A percentile compares a stretch with the other conserved stretches of the same genome.
Conservation (phyloP, 1,140 invertebrate species). For the Drosophila kepulauana region DNA sequence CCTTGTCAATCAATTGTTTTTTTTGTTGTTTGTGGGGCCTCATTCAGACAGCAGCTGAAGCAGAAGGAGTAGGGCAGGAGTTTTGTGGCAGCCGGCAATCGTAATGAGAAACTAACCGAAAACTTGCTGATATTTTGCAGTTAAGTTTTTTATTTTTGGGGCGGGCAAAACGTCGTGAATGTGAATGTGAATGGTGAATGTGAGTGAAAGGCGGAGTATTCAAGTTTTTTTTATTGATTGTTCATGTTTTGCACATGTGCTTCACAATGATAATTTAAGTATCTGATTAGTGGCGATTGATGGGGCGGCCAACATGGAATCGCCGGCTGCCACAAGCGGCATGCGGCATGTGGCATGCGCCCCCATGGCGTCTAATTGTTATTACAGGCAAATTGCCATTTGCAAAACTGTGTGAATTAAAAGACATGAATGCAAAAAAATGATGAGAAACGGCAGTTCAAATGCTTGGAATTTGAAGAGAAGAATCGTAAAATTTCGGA, state of each 20-base stretch:
- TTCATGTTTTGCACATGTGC: conserved; percentile 26
- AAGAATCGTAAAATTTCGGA: too few species aligned
- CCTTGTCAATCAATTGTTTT: conserved; percentile 71
- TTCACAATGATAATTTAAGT: conserved; percentile 28
- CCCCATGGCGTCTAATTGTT: conserved; percentile 13
- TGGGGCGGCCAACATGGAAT: conserved; percentile 18
- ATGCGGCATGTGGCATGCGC: conserved; percentile 9
- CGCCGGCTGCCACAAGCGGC: conserved; percentile 5
- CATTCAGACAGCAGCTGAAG: not conserved
- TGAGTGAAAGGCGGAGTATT: conserved; percentile 71
- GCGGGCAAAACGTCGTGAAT: conserved; percentile 6
- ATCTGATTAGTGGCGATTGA: conserved; percentile 42
- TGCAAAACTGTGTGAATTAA: not conserved
- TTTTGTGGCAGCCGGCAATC: conserved; percentile 1
- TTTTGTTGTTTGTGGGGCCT: not conserved
- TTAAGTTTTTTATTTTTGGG: conserved; percentile 43
- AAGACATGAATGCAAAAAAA: not conserved
- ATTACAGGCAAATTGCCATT: not conserved
- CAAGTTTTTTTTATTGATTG: conserved; percentile 70
- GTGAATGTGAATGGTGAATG: conserved; percentile 28
- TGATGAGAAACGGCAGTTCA: too few species aligned
- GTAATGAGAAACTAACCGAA: conserved; percentile 76
- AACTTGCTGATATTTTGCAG: conserved; percentile 80
- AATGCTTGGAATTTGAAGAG: too few species aligned
- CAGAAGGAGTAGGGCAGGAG: not conserved